phyloP scores from a whole-genome alignment of 2,113 vertebrate species.

The Atrichornis clamosus region DNA sequence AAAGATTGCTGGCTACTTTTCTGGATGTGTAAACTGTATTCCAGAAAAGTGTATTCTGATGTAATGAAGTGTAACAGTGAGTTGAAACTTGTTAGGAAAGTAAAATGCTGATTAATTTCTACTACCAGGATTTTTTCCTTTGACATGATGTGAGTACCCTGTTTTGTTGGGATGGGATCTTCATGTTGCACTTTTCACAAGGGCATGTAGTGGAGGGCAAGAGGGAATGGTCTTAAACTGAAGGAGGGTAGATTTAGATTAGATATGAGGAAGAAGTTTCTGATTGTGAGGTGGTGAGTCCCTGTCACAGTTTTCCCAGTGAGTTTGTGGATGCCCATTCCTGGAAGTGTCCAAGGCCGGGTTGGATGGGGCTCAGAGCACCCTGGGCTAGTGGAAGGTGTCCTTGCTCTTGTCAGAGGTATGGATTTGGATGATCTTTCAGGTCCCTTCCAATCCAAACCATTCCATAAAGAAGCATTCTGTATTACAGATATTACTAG shows the following conservation, averaged over 20 bases:
- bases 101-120: not conserved
- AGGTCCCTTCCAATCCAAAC: not conserved
- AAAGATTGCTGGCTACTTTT: not conserved
- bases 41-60: not conserved
- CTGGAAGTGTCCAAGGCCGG: not conserved
- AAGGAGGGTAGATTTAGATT: not conserved
- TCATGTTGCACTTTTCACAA: not conserved
- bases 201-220: not conserved
- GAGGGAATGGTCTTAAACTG: not conserved
- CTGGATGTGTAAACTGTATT: not conserved
- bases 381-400: rapidly evolving
- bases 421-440: not conserved
- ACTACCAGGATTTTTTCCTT: not conserved
- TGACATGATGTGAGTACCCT: not conserved
- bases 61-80: not conserved
- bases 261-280: not conserved
- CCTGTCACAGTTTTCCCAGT: not conserved
- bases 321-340: not conserved
- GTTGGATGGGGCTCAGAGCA: rapidly evolving
- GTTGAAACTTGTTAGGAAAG: not conserved
- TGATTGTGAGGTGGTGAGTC: not conserved
- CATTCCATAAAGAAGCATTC: not conserved
- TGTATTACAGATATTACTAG: not conserved
- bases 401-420: rapidly evolving
- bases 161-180: not conserved